Evolutionary conservation across 2,797 vertebrate genomes (phyloP).

Genomic region (Gymnodraco acuticeps): DNA sequence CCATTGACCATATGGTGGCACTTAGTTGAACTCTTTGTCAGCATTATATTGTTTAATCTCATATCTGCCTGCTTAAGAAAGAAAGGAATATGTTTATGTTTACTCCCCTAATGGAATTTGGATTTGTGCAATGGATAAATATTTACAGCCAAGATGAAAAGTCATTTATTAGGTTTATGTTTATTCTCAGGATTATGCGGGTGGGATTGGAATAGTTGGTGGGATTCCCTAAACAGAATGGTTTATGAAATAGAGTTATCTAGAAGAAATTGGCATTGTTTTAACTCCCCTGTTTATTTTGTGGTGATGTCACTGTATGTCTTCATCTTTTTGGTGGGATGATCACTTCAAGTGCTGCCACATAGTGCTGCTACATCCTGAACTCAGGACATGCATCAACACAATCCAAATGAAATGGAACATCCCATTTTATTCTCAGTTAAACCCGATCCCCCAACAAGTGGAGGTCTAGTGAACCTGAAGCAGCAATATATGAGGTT

Average conservation of each 20-base stretch:
- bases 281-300: constrained; percentile 56
- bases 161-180: constrained; percentile 70
- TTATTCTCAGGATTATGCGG: constrained; percentile 55
- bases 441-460: constrained; percentile 47
- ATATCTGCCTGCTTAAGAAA: constrained; percentile 72
- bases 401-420: constrained; percentile 44
- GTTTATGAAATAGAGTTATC: constrained; percentile 53
- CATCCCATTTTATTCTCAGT: constrained; percentile 42
- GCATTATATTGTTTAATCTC: constrained; percentile 78
- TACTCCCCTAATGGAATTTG: constrained; percentile 79
- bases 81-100: constrained; percentile 79
- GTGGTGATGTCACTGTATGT: constrained; percentile 41
- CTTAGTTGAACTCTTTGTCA: constrained; percentile 76
- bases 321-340: neutral
- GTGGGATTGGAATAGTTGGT: constrained; percentile 49
- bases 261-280: constrained; percentile 55
- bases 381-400: constrained; percentile 33
- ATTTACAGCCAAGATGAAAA: constrained; percentile 78
- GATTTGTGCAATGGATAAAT: constrained; percentile 83
- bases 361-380: neutral
- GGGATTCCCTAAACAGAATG: constrained; percentile 66
- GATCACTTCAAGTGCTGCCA: constrained; percentile 19
- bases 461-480: constrained; percentile 54
- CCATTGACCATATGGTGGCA: constrained; percentile 82
- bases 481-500: constrained; percentile 61